Evolutionary conservation across 1,140 invertebrate genomes (phyloP).

Genomic region (Carcinoscorpius rotundicauda): DNA sequence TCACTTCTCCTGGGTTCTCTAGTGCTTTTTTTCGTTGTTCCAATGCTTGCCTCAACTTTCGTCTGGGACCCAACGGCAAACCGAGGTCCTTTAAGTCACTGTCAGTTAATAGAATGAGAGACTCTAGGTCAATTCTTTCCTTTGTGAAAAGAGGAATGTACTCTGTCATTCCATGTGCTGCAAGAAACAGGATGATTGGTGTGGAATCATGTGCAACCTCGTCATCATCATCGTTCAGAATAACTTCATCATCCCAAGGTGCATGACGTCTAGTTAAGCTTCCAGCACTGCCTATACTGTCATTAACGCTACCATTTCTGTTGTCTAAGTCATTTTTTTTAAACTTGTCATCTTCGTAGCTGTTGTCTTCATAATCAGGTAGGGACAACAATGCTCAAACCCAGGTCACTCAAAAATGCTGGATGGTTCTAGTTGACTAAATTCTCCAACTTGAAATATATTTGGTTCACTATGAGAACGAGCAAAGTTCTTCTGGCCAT

Average conservation of each 20-base stretch:
- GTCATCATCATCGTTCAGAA: slow-evolving; percentile 26
- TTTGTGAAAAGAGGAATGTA: slow-evolving; percentile 61
- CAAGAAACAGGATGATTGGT: slow-evolving; percentile 47
- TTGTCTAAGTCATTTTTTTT: neutral
- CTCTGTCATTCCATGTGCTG: slow-evolving; percentile 58
- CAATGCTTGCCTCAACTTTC: slow-evolving; percentile 72
- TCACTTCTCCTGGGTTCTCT: slow-evolving; percentile 56
- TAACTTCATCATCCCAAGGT: slow-evolving; percentile 23
- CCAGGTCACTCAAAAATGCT: slow-evolving; percentile 81
- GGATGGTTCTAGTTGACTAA: slow-evolving; percentile 16
- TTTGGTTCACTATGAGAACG: slow-evolving; percentile 51
- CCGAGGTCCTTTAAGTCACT: slow-evolving; percentile 69
- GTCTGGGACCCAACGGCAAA: slow-evolving; percentile 67
- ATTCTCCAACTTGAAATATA: slow-evolving; percentile 24
- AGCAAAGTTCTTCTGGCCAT: slow-evolving; percentile 26
- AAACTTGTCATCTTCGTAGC: neutral
- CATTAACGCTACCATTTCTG: slow-evolving; percentile 22
- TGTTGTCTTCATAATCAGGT: slow-evolving; percentile 16
- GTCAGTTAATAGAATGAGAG: slow-evolving; percentile 76
- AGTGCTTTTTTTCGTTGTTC: slow-evolving; percentile 59
- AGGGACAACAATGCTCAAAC: slow-evolving; percentile 44
- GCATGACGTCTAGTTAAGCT: slow-evolving; percentile 45
- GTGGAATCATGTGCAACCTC: neutral
- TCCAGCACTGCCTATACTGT: slow-evolving; percentile 62
- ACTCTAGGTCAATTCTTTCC: slow-evolving; percentile 84